Evolutionary conservation across 2,797 vertebrate species (phyloP).

Genomic region (Oreortyx pictus): DNA sequence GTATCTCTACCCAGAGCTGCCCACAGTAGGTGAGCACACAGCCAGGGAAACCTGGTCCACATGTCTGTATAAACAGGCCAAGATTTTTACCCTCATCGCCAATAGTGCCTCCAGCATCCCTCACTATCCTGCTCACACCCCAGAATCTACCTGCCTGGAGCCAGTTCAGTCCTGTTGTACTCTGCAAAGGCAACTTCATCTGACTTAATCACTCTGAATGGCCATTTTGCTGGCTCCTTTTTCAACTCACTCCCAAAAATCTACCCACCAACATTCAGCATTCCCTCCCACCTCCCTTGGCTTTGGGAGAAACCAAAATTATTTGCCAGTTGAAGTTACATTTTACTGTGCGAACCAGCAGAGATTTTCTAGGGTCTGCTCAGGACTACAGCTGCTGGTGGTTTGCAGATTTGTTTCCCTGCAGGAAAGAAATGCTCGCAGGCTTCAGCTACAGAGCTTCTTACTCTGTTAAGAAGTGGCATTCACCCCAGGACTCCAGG

Average conservation of each 20-base stretch:
- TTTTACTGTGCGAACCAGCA: background rate
- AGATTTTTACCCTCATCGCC: background rate
- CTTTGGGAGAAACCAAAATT: background rate
- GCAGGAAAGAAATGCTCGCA: background rate
- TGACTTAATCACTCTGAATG: background rate
- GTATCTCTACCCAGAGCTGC: background rate
- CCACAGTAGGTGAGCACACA: background rate
- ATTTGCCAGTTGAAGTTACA: background rate
- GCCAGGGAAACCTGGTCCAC: background rate
- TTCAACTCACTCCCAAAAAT: background rate
- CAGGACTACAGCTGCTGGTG: background rate
- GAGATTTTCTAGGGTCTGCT: background rate
- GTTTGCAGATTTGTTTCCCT: background rate
- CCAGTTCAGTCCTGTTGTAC: background rate
- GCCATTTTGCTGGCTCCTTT: background rate
- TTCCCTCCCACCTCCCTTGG: background rate
- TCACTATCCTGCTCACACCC: no score
- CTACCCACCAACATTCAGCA: background rate
- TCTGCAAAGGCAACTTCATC: background rate
- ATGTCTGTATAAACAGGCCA: background rate
- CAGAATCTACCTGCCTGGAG: background rate
- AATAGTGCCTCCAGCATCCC: background rate
- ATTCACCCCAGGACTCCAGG: background rate
- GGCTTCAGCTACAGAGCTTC: background rate
- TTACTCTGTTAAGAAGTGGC: background rate